Evolutionary conservation across 2,888 invertebrate species (phyloP).

Genomic region (Pyrrhosoma nymphula): DNA sequence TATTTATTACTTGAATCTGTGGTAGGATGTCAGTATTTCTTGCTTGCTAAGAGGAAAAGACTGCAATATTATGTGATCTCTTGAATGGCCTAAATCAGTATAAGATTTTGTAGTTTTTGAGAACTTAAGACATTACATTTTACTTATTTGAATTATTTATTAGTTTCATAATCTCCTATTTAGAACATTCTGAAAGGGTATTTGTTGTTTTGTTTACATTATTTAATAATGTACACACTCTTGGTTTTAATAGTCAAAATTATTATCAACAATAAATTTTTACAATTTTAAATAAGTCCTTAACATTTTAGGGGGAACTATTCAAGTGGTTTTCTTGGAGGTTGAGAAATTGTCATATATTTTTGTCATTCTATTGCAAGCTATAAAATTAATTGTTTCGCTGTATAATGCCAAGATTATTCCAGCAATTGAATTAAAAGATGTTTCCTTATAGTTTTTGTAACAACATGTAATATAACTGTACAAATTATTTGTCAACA

Average conservation of each 20-base stretch:
- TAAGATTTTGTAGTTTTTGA: neutral
- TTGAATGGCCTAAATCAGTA: neutral
- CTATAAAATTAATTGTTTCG: neutral
- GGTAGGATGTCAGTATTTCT: neutral
- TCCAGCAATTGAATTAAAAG: neutral
- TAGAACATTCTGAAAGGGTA: neutral
- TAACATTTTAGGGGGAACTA: neutral
- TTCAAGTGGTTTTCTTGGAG: neutral
- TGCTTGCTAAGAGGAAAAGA: conserved; percentile 11
- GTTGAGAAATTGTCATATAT: neutral
- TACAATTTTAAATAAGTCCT: neutral
- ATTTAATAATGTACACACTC: neutral
- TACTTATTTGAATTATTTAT: neutral
- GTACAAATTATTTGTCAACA: conserved; percentile 35
- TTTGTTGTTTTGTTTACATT: neutral
- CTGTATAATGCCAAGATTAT: neutral
- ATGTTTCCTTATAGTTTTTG: conserved; percentile 6
- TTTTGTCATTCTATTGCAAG: neutral
- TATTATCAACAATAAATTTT: neutral
- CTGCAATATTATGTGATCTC: neutral
- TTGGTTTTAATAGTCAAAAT: neutral
- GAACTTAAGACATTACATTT: neutral
- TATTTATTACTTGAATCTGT: neutral
- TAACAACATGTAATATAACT: neutral
- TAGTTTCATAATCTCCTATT: neutral